Base-by-base conservation (phyloP, 2,888 invertebrate genomes). In the Peribatodes rhomboidaria region DNA sequence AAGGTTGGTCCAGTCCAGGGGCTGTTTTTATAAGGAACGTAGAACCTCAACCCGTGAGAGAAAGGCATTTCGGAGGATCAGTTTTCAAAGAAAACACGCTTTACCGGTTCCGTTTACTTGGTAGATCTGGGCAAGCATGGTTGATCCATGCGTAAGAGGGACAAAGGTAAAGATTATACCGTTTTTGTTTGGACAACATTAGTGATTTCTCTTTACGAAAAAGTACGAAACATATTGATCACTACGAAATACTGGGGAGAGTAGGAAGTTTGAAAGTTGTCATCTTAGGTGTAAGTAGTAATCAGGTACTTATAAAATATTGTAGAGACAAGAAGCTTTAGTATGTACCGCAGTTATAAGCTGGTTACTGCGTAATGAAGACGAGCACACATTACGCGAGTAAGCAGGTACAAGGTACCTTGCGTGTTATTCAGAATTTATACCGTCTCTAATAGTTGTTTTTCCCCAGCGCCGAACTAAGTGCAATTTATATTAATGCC, bases 401-500 rank as follows among this genome's bases (percentile, higher is more conserved):
- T n/a, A n/a, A n/a, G n/a, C 71, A 61, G 61, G 59, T 63, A 73
- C 72, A 67, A 69, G 72, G 71, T 64, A 13, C 10, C 20, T 20
- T 13, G 11, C 3, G 46, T 46, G 3, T 0, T 41, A 16, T 16
- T 22, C 22, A 22, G 20, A 2, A 14, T 49, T 71, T 73, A 70
- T 66, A 72, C 69, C 71, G 59, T 65, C 65, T 64, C 71, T 81
- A 81, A 79, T 86, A 87, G 87, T 86, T 85, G 86, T 87, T 90
- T 88, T 89, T 84, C 85, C 81, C 77, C 75, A 75, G 73, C 81
- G 76, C 72, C 71, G 70, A 73, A 79, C 86, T 86, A 88, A 89
- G 90, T 89, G 87, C 88, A 89, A 90, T 90, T 90, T 90, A 89
- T 89, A 90, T 92, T 90, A 90, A 89, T 89, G 86, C 81, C 85